Evolutionary conservation across 2,888 invertebrate genomes (phyloP).

Genomic region (Notocelia uddmanniana): DNA sequence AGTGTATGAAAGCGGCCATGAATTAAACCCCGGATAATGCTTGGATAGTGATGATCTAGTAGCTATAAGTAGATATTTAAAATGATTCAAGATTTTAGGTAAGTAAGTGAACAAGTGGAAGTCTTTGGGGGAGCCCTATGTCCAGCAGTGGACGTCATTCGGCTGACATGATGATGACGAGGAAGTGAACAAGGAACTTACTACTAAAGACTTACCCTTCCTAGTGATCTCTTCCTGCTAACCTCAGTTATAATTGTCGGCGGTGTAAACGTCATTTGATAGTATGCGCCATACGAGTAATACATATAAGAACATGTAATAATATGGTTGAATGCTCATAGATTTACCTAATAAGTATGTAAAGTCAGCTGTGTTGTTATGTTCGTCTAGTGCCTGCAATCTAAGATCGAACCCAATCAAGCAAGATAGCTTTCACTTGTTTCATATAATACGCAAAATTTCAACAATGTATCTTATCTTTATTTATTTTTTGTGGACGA

Average conservation of each 20-base stretch:
- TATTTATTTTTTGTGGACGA: background rate
- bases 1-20: no score
- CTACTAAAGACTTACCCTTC: slow-evolving; percentile 23
- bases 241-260: slow-evolving; percentile 31
- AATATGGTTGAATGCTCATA: slow-evolving; percentile 19
- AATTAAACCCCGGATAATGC: no score
- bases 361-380: slow-evolving; percentile 10
- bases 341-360: slow-evolving; percentile 24
- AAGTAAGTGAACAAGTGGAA: no score
- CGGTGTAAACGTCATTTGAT: slow-evolving; percentile 10
- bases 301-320: background rate
- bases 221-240: slow-evolving; percentile 31
- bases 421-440: background rate
- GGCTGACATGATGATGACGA: no score
- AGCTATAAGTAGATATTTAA: no score
- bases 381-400: background rate
- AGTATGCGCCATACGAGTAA: slow-evolving; percentile 1
- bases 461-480: background rate
- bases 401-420: slow-evolving; percentile 6
- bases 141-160: no score
- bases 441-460: slow-evolving; percentile 1
- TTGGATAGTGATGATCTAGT: no score
- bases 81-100: no score
- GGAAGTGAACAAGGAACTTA: background rate
- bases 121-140: no score